These are phyloP conservation scores for Hofmannophila pseudospretella DNA, from an alignment of 2,888 invertebrate species.

Conservation along the genomic window DNA sequence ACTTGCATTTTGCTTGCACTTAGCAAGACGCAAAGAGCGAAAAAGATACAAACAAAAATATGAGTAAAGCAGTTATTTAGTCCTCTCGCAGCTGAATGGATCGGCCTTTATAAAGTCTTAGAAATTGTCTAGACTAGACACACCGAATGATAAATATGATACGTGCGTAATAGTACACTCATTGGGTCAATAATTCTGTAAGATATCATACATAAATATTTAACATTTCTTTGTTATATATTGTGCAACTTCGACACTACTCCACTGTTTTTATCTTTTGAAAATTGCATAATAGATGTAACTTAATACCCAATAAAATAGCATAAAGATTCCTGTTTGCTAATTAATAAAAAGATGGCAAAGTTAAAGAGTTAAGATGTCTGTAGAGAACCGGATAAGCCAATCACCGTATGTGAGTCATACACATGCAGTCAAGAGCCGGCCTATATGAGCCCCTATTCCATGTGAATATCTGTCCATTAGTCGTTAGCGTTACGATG, in stretches of 20 bases:
- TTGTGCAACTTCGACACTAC: too few relatives aligned
- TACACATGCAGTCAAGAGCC: slow-evolving; percentile 32
- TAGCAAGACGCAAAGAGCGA: slow-evolving; percentile 47
- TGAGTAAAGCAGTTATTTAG: slow-evolving; percentile 42
- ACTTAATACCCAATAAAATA: too few relatives aligned
- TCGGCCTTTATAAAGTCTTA: slow-evolving; percentile 13
- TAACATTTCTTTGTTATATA: too few relatives aligned
- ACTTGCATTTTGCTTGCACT: slow-evolving; percentile 69
- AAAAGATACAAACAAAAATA: slow-evolving; percentile 47
- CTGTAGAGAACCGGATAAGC: slow-evolving; percentile 64
- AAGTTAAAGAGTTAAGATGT: slow-evolving; percentile 50
- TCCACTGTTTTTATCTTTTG: too few relatives aligned
- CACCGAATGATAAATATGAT: too few relatives aligned
- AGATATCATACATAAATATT: too few relatives aligned
- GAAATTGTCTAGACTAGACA: slow-evolving; percentile 10
- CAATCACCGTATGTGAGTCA: slow-evolving; percentile 69
- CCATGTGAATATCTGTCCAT: slow-evolving; percentile 26
- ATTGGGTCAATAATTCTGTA: too few relatives aligned
- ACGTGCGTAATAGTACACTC: too few relatives aligned
- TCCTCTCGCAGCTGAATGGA: slow-evolving; percentile 29
- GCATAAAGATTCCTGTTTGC: neutral
- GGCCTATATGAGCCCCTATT: slow-evolving; percentile 44
- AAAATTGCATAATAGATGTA: too few relatives aligned
- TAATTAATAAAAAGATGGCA: slow-evolving; percentile 6
- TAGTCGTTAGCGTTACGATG: slow-evolving; percentile 21